Evolutionary conservation across 1,140 invertebrate genomes (phyloP).

Genomic region (Dolichoris vasculosae): DNA sequence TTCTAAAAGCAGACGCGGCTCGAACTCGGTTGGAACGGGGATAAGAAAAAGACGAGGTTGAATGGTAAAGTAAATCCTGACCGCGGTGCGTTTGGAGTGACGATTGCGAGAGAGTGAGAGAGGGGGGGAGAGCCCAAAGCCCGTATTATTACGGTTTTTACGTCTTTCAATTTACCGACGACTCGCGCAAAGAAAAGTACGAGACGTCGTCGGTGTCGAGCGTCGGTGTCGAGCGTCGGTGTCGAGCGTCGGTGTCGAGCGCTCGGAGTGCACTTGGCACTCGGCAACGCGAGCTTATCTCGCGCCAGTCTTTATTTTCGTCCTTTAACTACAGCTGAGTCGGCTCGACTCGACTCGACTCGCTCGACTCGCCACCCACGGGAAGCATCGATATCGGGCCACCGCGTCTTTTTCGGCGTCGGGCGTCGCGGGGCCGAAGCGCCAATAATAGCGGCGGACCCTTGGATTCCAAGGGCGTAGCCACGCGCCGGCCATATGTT

Average conservation of each 20-base stretch:
- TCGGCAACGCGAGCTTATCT: too few species aligned
- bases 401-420: not conserved
- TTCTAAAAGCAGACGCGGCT: not conserved
- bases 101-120: not conserved
- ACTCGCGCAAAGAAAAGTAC: not conserved
- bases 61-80: not conserved
- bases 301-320: not conserved
- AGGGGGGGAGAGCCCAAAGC: not conserved
- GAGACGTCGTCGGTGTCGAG: too few species aligned
- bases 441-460: not conserved
- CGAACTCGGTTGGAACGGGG: not conserved
- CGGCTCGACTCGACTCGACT: not conserved
- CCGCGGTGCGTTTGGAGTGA: not conserved
- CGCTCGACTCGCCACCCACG: not conserved
- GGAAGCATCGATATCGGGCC: not conserved
- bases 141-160: not conserved
- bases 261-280: not conserved
- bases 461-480: not conserved
- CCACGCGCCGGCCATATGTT: not conserved
- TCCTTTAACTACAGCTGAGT: not conserved
- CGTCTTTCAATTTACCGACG: not conserved
- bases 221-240: too few species aligned
- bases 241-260: too few species aligned
- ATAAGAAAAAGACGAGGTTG: not conserved
- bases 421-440: not conserved